Percentiles rank a stretch among this genome's conserved stretches.
Evolutionary conservation across 2,797 vertebrate species (phyloP).

Genomic region (Dendrocincla fuliginosa): DNA sequence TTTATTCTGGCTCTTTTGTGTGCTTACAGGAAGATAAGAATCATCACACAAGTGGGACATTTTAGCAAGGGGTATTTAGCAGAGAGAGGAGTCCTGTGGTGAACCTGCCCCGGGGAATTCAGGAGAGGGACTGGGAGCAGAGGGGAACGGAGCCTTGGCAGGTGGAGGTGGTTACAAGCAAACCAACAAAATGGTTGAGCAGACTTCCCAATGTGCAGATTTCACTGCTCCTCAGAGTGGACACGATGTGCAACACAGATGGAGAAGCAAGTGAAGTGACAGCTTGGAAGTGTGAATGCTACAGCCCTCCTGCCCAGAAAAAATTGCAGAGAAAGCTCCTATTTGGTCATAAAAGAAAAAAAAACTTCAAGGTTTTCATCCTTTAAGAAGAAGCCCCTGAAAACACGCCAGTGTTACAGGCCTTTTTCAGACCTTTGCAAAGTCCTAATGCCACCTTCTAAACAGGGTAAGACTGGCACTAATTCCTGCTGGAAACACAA

Average conservation of each 20-base stretch:
- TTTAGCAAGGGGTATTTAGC: neutral
- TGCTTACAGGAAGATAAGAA: neutral
- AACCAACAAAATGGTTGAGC: neutral
- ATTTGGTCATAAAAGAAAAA: neutral
- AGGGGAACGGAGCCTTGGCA: neutral
- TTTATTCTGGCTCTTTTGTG: neutral
- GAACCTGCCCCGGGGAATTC: neutral
- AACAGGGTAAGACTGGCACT: neutral
- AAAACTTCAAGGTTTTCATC: neutral
- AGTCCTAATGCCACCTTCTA: neutral
- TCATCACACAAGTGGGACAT: rapidly evolving
- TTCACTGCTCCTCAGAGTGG: neutral
- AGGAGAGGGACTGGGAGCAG: neutral
- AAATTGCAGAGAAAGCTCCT: neutral
- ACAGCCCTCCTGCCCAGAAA: neutral
- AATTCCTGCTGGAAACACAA: neutral
- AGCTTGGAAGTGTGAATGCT: neutral
- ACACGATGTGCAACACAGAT: neutral
- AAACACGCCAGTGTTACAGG: neutral
- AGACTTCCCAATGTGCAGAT: neutral
- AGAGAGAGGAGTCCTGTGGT: neutral
- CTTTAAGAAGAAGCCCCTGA: neutral
- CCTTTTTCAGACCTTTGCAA: neutral
- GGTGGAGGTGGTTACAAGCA: neutral
- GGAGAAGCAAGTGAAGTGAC: neutral